Conservation (phyloP, 1,140 invertebrate species). For the Pogonus chalceus region DNA sequence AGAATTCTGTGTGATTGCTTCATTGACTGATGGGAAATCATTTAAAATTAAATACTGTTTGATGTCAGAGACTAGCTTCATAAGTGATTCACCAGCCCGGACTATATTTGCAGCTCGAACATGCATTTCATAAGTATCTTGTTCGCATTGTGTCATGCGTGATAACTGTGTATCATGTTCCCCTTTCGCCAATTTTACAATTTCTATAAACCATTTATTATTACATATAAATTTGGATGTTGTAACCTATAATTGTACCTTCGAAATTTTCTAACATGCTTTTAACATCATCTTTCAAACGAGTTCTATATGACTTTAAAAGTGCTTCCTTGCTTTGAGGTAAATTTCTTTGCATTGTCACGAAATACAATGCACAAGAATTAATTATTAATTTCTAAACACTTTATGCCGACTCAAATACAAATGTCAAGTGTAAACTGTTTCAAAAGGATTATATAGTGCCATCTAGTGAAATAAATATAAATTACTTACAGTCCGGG, state of each 20-base stretch:
- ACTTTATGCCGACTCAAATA: too few relatives aligned
- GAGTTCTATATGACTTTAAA: slow-evolving; percentile 84
- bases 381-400: too few relatives aligned
- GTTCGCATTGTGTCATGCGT: slow-evolving; percentile 82
- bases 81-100: slow-evolving; percentile 86
- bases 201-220: slow-evolving; percentile 55
- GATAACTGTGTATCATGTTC: slow-evolving; percentile 84
- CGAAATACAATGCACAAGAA: too few relatives aligned
- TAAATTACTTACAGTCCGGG: too few relatives aligned
- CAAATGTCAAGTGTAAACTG: too few relatives aligned
- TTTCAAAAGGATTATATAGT: too few relatives aligned
- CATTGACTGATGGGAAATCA: slow-evolving; percentile 94
- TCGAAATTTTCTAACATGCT: slow-evolving; percentile 95
- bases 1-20: slow-evolving; percentile 85
- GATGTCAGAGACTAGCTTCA: slow-evolving; percentile 93
- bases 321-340: slow-evolving; percentile 90
- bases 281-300: slow-evolving; percentile 90
- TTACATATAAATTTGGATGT: slow-evolving; percentile 4
- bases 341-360: slow-evolving; percentile 44
- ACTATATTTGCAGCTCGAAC: slow-evolving; percentile 91
- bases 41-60: slow-evolving; percentile 95
- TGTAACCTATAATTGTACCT: slow-evolving; percentile 45
- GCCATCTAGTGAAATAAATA: too few relatives aligned
- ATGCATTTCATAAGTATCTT: slow-evolving; percentile 95
- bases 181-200: slow-evolving; percentile 86